Evolutionary conservation across 2,113 vertebrate species (phyloP).

Genomic region (Kryptolebias marmoratus): DNA sequence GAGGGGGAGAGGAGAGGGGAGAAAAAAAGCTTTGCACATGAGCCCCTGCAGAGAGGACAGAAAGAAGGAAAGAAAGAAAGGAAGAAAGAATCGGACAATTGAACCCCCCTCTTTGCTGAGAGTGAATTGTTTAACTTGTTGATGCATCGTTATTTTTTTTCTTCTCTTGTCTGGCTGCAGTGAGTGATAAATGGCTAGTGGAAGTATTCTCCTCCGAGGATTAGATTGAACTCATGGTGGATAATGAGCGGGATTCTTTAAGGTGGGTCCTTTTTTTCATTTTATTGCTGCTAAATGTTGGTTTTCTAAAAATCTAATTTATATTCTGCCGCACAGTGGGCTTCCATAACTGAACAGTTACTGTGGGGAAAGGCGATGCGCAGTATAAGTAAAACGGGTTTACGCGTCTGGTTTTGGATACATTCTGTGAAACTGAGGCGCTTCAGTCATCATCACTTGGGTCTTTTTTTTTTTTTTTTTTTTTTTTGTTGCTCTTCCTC

Average conservation of each 20-base stretch:
- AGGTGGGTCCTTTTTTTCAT: conserved; percentile 64
- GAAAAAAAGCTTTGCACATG: conserved; percentile 46
- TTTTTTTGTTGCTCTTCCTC: conserved; percentile 52
- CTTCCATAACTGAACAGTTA: conserved; percentile 51
- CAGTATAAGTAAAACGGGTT: conserved; percentile 51
- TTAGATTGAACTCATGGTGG: conserved; percentile 50
- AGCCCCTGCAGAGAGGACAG: conserved; percentile 52
- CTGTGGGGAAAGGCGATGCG: conserved; percentile 52
- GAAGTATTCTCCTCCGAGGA: conserved; percentile 55
- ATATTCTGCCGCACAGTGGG: conserved; percentile 74
- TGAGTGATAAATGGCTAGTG: conserved; percentile 66
- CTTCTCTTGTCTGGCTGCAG: conserved; percentile 53
- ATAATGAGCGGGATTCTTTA: conserved; percentile 56
- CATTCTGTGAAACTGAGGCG: conserved; percentile 26
- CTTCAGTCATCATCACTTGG: conserved; percentile 33
- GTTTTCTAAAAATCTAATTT: conserved; percentile 47
- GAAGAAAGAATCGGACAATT: conserved; percentile 37
- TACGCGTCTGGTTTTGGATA: conserved; percentile 34
- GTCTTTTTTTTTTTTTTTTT: not conserved
- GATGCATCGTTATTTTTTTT: conserved; percentile 64
- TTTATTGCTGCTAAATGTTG: conserved; percentile 27
- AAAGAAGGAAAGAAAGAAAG: conserved; percentile 21
- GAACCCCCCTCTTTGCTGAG: conserved; percentile 20
- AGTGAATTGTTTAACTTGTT: conserved; percentile 79
- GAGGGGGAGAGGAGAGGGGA: not conserved